phyloP scores from a whole-genome alignment of 2,113 vertebrate genomes.

The Montifringilla adamsi region DNA sequence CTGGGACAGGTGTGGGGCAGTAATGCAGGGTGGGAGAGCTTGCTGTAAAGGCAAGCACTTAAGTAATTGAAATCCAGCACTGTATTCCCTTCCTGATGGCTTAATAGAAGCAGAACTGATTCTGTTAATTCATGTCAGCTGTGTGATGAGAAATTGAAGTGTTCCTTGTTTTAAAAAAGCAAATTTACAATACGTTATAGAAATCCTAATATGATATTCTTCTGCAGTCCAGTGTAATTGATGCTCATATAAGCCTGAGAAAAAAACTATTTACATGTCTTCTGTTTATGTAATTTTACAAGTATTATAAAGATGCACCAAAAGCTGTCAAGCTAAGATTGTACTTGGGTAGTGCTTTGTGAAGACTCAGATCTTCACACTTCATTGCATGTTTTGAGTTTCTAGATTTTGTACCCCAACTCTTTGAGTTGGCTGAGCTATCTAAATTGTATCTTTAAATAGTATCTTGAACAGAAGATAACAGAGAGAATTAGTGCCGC shows the following conservation, averaged over 20 bases:
- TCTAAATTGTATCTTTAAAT: neutral
- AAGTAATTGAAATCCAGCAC: conserved; percentile 48
- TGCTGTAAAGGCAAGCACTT: neutral
- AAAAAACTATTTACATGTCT: conserved; percentile 39
- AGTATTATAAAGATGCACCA: neutral
- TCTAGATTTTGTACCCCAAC: neutral
- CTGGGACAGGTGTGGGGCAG: neutral
- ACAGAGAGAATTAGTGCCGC: neutral
- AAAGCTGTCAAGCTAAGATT: neutral
- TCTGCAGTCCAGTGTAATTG: conserved; percentile 27
- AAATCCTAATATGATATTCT: conserved; percentile 13
- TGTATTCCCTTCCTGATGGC: neutral
- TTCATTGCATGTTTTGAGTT: neutral
- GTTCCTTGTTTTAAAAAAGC: conserved; percentile 17
- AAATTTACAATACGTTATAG: conserved; percentile 34
- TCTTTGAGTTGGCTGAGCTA: neutral
- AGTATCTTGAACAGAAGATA: neutral
- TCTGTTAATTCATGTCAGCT: conserved; percentile 36
- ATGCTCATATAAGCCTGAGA: conserved; percentile 12
- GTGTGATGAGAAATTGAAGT: conserved; percentile 7
- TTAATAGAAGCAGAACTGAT: conserved; percentile 42
- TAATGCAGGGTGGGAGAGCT: neutral
- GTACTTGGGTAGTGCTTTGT: neutral
- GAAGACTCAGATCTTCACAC: neutral
- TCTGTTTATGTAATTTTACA: conserved; percentile 16